Evolutionary conservation across 2,797 vertebrate genomes (phyloP).

Genomic region (Pristis pectinata): DNA sequence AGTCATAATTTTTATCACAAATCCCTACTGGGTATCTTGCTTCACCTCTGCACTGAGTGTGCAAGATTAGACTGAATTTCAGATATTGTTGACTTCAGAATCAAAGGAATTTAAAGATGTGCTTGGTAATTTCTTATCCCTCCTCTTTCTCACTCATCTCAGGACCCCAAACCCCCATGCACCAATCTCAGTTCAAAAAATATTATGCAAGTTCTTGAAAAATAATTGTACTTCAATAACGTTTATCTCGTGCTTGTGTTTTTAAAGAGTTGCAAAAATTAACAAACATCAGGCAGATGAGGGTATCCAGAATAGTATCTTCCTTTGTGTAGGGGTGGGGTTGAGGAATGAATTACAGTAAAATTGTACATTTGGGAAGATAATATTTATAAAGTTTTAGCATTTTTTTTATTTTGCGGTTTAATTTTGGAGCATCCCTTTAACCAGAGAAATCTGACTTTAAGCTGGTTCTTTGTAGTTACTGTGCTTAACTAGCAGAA

Average conservation of each 20-base stretch:
- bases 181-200: not conserved
- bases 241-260: not conserved
- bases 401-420: not conserved
- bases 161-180: not conserved
- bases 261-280: not conserved
- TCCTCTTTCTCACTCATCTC: too few relatives aligned
- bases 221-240: not conserved
- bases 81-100: not conserved
- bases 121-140: not conserved
- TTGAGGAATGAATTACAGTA: not conserved
- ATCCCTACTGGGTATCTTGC: not conserved
- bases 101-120: not conserved
- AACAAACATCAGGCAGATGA: not conserved
- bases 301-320: not conserved
- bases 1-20: not conserved
- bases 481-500: not conserved
- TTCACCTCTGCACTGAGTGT: not conserved
- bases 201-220: not conserved
- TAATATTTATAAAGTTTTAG: not conserved
- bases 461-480: constrained; percentile 3
- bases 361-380: not conserved
- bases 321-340: not conserved
- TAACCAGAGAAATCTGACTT: not conserved
- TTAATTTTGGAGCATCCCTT: not conserved
- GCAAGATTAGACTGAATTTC: not conserved